These are phyloP conservation scores for Plotosus lineatus DNA, from an alignment of 2,113 vertebrate genomes.

Conservation along the genomic window DNA sequence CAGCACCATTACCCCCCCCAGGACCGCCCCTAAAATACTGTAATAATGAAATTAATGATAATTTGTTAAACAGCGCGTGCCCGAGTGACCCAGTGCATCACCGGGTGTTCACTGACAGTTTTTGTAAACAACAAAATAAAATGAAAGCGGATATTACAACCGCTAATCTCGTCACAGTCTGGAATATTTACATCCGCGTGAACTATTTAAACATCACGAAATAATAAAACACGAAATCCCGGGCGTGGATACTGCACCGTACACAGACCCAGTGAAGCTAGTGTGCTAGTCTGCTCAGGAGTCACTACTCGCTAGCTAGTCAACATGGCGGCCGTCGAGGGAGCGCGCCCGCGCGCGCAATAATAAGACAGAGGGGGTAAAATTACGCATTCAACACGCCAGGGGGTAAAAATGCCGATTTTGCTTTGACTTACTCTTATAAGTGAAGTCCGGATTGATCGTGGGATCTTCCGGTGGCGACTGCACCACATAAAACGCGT, in stretches of 20 bases:
- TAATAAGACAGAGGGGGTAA: neutral
- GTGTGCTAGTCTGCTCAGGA: conserved; percentile 1
- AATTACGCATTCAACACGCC: neutral
- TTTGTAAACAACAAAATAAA: too few species aligned
- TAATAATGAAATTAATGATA: too few species aligned
- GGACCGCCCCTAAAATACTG: too few species aligned
- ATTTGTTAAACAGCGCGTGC: too few species aligned
- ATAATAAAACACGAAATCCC: neutral
- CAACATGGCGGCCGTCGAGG: conserved; percentile 18
- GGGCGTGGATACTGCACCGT: too few species aligned
- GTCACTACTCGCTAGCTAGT: conserved; percentile 7
- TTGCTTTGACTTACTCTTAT: conserved; percentile 61
- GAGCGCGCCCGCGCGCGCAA: neutral
- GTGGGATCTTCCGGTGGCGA: conserved; percentile 39
- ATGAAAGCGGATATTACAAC: too few species aligned
- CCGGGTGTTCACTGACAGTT: too few species aligned
- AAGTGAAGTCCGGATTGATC: conserved; percentile 55
- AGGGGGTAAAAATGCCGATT: neutral
- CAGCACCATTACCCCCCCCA: too few species aligned
- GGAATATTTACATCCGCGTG: neutral
- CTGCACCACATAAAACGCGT: conserved; percentile 53
- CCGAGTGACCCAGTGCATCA: too few species aligned
- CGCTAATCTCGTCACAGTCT: too few species aligned
- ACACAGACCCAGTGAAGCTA: neutral
- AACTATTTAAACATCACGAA: neutral